phyloP scores from a whole-genome alignment of 2,113 vertebrate genomes.

The Tichodroma muraria region DNA sequence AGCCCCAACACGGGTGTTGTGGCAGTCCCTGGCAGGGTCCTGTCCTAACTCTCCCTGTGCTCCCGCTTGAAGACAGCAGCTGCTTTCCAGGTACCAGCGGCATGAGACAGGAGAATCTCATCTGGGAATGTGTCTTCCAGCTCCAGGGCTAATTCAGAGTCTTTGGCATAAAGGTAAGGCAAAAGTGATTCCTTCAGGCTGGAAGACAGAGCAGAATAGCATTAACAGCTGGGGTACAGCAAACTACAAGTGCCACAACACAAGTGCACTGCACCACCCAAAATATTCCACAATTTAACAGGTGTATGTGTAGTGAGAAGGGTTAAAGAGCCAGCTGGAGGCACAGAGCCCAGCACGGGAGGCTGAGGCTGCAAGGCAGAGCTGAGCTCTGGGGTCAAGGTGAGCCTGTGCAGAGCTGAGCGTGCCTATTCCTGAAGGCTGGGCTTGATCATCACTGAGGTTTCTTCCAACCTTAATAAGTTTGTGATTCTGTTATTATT shows the following conservation, averaged over 20 bases:
- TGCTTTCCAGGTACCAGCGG: constrained; percentile 78
- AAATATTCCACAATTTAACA: neutral
- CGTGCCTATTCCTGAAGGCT: neutral
- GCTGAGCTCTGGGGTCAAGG: too few species aligned
- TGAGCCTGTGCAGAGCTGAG: neutral
- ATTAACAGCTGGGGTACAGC: neutral
- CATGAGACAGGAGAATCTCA: constrained; percentile 73
- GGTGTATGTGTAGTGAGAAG: neutral
- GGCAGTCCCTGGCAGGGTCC: fast-evolving
- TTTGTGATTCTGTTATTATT: neutral
- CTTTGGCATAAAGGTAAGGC: constrained; percentile 78
- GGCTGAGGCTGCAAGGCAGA: neutral
- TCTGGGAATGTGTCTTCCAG: constrained; percentile 76
- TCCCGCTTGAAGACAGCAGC: constrained; percentile 73
- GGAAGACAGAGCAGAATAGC: neutral
- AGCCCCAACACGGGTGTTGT: fast-evolving
- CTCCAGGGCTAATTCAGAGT: constrained; percentile 63
- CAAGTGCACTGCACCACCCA: neutral
- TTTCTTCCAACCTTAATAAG: neutral
- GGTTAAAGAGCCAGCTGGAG: neutral
- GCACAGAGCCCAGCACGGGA: neutral
- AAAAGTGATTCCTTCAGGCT: constrained; percentile 80
- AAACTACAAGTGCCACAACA: fast-evolving
- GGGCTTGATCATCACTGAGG: neutral
- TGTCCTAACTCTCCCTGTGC: neutral